A percentile compares a stretch with the other conserved stretches of the same genome.
Evolutionary conservation across 2,113 vertebrate genomes (phyloP).

Genomic region (Eretmochelys imbricata): DNA sequence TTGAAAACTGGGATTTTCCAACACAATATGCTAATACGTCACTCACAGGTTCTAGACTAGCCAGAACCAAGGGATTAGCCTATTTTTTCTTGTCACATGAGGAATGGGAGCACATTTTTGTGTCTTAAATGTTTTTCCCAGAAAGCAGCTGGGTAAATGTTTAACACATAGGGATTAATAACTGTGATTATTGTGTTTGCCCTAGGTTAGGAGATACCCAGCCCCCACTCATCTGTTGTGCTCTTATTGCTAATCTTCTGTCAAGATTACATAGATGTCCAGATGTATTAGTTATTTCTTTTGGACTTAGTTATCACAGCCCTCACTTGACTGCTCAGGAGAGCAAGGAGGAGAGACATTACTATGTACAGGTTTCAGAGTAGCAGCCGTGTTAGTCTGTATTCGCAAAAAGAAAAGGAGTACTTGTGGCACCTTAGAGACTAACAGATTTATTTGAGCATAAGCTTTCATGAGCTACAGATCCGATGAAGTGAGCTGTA

Average conservation of each 20-base stretch:
- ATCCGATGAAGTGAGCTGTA: no score
- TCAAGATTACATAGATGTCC: neutral
- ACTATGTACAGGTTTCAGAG: neutral
- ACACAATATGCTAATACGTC: neutral
- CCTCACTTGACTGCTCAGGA: neutral
- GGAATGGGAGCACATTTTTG: neutral
- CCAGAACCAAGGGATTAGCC: neutral
- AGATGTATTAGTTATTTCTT: neutral
- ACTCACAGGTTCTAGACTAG: neutral
- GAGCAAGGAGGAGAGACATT: neutral
- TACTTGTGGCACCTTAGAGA: no score
- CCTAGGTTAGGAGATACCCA: conserved; percentile 7
- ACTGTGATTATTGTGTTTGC: neutral
- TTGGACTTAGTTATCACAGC: neutral
- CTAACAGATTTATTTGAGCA: no score
- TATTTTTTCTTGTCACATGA: neutral
- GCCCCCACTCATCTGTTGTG: neutral
- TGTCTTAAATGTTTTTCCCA: conserved; percentile 26
- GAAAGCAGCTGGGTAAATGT: conserved; percentile 12
- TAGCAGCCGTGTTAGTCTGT: no score
- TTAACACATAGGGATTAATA: neutral
- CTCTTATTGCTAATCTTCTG: neutral
- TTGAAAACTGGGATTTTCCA: conserved; percentile 24
- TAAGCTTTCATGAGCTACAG: no score
- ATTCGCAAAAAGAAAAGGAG: no score